phyloP scores from a whole-genome alignment of 2,113 vertebrate genomes.

The Gracilinanus agilis region DNA sequence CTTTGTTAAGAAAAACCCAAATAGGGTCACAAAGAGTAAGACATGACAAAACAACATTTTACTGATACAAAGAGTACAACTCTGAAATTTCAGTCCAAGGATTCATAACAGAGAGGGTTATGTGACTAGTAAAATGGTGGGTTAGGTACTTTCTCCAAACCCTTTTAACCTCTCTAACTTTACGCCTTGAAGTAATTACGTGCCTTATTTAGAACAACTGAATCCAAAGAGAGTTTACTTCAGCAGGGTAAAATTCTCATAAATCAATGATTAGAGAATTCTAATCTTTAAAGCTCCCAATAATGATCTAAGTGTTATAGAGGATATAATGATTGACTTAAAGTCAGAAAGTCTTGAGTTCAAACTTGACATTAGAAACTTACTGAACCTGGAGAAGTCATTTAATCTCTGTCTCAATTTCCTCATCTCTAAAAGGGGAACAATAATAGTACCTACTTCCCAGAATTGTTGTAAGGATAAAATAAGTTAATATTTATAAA shows the following conservation, averaged over 20 bases:
- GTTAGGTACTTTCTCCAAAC: background rate
- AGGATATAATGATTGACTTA: background rate
- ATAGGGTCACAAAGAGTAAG: background rate
- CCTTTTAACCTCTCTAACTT: background rate
- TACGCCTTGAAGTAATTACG: background rate
- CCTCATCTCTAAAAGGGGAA: background rate
- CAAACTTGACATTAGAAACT: background rate
- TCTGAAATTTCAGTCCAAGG: background rate
- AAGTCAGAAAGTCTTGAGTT: background rate
- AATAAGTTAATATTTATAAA: background rate
- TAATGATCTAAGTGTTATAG: background rate
- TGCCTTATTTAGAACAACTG: background rate
- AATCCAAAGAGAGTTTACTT: background rate
- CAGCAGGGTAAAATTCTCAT: background rate
- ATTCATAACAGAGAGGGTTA: background rate
- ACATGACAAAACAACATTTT: background rate
- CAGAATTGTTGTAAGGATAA: background rate
- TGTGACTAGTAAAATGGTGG: background rate
- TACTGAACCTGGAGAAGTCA: background rate
- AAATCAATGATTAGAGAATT: background rate
- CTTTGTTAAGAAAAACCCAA: background rate
- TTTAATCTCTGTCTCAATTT: background rate
- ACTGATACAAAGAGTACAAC: background rate
- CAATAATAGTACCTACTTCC: background rate
- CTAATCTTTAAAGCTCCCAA: background rate